A percentile compares a stretch with the other conserved stretches of the same genome.
Conservation (phyloP, 1,140 invertebrate species). For the Heliconius himera region DNA sequence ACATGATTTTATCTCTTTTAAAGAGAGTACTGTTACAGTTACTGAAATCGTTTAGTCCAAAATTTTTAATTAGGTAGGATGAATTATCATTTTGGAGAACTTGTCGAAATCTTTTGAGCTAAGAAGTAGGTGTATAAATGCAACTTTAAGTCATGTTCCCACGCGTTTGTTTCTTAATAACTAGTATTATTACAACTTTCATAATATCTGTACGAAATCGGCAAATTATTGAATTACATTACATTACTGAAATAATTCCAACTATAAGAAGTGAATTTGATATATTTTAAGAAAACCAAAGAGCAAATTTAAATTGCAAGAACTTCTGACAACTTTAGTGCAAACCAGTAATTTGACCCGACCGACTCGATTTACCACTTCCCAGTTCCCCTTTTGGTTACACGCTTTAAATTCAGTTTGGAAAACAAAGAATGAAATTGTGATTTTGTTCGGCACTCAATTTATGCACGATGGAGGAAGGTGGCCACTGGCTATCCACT, state of each 20-base stretch:
- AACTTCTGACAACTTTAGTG: constrained; percentile 23
- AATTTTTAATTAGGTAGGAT: background rate
- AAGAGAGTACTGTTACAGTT: no score
- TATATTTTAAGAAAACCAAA: background rate
- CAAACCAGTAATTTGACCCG: constrained; percentile 31
- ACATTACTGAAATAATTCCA: background rate
- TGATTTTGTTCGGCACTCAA: constrained; percentile 34
- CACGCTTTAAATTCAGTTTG: constrained; percentile 40
- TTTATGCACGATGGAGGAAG: constrained; percentile 22
- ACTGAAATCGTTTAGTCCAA: background rate
- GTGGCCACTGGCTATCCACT: constrained; percentile 32
- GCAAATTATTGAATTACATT: background rate
- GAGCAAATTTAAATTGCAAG: constrained; percentile 9
- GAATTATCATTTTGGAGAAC: background rate
- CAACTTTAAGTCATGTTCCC: background rate
- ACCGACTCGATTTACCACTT: constrained; percentile 45
- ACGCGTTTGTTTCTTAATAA: background rate
- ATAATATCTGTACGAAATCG: background rate
- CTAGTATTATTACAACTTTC: background rate
- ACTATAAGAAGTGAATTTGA: background rate
- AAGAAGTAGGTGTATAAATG: background rate
- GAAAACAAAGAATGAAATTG: constrained; percentile 53
- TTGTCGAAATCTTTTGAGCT: background rate
- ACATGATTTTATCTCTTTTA: no score
- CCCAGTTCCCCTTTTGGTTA: constrained; percentile 48